phyloP scores from a whole-genome alignment of 2,113 vertebrate species.

The Micronisus gabar region DNA sequence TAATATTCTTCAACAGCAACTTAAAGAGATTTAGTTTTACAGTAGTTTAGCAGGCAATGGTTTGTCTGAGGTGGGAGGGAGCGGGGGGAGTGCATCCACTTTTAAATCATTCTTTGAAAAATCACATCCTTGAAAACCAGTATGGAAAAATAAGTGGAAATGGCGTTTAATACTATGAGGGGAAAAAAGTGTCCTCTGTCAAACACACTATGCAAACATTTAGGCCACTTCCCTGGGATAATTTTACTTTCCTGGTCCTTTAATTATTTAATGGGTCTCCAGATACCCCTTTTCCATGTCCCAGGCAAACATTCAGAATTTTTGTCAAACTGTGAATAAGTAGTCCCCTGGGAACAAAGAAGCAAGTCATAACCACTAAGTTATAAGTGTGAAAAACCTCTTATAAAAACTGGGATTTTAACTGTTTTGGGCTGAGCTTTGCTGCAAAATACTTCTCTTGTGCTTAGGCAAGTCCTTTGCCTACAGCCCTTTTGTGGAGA shows the following conservation, averaged over 20 bases:
- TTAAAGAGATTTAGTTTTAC: not conserved
- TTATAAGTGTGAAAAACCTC: not conserved
- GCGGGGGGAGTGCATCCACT: not conserved
- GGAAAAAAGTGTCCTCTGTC: not conserved
- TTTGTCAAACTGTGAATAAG: not conserved
- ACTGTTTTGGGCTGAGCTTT: not conserved
- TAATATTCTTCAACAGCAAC: not conserved
- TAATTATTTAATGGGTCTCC: not conserved
- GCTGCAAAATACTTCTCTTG: not conserved
- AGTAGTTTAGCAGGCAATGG: not conserved
- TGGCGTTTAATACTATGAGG: not conserved
- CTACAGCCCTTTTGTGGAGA: not conserved
- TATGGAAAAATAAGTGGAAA: not conserved
- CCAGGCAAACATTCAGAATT: not conserved
- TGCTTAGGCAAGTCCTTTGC: not conserved
- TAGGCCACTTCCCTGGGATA: not conserved
- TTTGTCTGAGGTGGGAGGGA: not conserved
- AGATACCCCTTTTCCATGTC: not conserved
- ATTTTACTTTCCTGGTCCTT: not conserved
- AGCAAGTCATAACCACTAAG: not conserved
- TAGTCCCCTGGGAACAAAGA: not conserved
- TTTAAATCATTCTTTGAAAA: not conserved
- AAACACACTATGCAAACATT: not conserved
- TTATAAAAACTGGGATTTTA: not conserved
- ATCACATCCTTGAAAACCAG: not conserved